phyloP scores from a whole-genome alignment of 2,888 invertebrate species.

The Metallyticus violacea region DNA sequence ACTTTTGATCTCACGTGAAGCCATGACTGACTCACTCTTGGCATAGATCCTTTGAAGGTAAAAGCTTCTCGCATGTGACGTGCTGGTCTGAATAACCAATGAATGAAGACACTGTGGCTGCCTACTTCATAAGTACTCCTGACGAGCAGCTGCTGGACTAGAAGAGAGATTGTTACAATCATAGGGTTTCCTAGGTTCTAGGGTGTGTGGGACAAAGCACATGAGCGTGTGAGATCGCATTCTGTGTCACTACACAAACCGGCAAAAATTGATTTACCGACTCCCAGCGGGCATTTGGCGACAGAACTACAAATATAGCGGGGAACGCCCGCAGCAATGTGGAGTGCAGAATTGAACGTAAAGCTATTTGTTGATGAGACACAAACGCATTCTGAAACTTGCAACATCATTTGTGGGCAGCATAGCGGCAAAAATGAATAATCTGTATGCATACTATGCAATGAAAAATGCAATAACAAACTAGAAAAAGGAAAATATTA shows the following conservation, averaged over 20 bases:
- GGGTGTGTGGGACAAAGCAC: background rate
- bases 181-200: background rate
- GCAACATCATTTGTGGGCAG: background rate
- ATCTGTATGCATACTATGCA: background rate
- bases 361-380: background rate
- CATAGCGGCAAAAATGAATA: background rate
- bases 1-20: too few relatives aligned
- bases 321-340: background rate
- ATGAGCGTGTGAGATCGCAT: background rate
- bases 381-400: background rate
- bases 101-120: too few relatives aligned
- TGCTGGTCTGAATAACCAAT: too few relatives aligned
- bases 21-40: too few relatives aligned
- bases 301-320: background rate
- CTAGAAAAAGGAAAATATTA: background rate
- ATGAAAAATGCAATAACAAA: background rate
- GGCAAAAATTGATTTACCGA: background rate
- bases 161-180: too few relatives aligned
- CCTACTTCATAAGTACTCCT: too few relatives aligned
- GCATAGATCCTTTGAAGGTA: too few relatives aligned
- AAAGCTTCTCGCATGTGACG: too few relatives aligned
- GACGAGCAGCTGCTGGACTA: too few relatives aligned
- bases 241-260: background rate
- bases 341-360: too few relatives aligned
- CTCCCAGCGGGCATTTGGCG: background rate